Evolutionary conservation across 2,113 vertebrate genomes (phyloP).

Genomic region (Rhineura floridana): DNA sequence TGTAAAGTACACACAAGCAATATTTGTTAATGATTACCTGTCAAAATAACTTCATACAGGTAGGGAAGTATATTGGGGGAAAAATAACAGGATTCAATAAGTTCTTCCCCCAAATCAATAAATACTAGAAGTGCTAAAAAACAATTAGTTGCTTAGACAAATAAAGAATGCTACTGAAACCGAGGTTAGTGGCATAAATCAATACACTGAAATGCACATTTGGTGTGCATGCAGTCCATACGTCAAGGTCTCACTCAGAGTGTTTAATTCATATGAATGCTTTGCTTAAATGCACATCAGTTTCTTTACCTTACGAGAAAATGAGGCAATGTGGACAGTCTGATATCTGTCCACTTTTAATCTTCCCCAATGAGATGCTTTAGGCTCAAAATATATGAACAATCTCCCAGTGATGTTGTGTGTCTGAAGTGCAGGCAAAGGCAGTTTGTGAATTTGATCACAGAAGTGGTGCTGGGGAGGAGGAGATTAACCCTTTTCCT

Average conservation of each 20-base stretch:
- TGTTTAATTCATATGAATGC: too few relatives aligned
- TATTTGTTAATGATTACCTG: slow-evolving; percentile 42
- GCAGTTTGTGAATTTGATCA: background rate
- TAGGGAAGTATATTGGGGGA: slow-evolving; percentile 33
- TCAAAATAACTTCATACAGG: slow-evolving; percentile 45
- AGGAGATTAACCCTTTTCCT: background rate
- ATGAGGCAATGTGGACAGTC: background rate
- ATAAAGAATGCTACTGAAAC: slow-evolving; percentile 42
- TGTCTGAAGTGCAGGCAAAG: background rate
- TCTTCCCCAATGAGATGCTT: background rate
- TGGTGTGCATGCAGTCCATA: slow-evolving; percentile 29
- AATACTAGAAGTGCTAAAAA: slow-evolving; percentile 48
- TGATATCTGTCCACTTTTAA: background rate
- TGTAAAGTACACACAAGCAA: slow-evolving; percentile 10
- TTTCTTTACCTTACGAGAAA: background rate
- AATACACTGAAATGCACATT: slow-evolving; percentile 42
- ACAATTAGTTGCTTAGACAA: slow-evolving; percentile 49
- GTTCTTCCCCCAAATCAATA: slow-evolving; percentile 50
- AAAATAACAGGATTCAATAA: slow-evolving; percentile 18
- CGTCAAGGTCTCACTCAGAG: background rate
- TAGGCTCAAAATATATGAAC: background rate
- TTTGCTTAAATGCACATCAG: background rate
- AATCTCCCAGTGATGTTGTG: background rate
- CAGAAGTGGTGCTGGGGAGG: background rate
- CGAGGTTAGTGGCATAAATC: slow-evolving; percentile 55